Evolutionary conservation across 2,888 invertebrate genomes (phyloP), one percentile per base, ranked within the genome.

Genomic region (Leptopterna dolabrata): DNA sequence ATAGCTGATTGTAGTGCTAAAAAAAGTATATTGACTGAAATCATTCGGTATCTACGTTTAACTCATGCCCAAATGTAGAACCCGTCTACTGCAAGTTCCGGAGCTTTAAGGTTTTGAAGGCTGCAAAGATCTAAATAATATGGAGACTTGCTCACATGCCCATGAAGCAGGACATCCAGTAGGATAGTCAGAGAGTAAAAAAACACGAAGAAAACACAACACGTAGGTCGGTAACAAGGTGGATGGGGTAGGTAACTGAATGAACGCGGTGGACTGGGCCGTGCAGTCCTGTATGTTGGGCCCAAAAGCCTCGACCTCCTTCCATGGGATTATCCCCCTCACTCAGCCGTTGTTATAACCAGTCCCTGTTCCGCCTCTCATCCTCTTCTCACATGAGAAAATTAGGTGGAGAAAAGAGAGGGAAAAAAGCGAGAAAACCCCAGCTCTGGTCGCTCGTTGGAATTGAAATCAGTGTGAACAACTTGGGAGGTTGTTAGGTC

Each of bases 231-330:
- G 71, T 71, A 29, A 71, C 36, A 70, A n/a, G 14, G 24, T 2
- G 6, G 36, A n/a, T 13, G 29, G 29, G 1, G 30, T 24, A 71
- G 71, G 11, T 3, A 27, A 14, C 16, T 27, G 71, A 71, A 36
- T 16, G 36, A 29, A 14, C 1, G 71, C 29, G 29, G 13, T 29
- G 29, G 36, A 29, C 36, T 71, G 71, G n/a, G n/a, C n/a, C n/a
- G n/a, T n/a, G n/a, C n/a, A n/a, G n/a, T n/a, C 29, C 27, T 27
- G 36, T 36, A 71, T 30, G 71, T 71, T 71, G 71, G 36, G 36
- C 29, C 71, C 71, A 71, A 55, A 71, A 71, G 71, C 71, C 71
- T 71, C 71, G 71, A 71, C 71, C 71, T 71, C 71, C 71, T 71
- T 71, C 71, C 71, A 29, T 71, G 71, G 71, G 71, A 71, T 71